Conservation (phyloP, 2,888 invertebrate species). For the Oeneis ivallda region DNA sequence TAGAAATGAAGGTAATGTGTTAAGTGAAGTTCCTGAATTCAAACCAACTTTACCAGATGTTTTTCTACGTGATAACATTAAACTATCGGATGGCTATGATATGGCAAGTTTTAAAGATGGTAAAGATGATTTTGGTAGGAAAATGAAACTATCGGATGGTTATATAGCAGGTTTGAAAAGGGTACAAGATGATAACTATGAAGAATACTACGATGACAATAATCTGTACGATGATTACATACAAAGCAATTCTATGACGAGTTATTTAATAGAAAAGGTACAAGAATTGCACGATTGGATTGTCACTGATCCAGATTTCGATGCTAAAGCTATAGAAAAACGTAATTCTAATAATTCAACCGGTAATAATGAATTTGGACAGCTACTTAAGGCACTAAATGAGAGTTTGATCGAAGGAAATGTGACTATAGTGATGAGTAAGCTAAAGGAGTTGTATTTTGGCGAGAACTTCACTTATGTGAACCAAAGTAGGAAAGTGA, state of each 20-base stretch:
- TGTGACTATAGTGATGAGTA: slow-evolving; percentile 72
- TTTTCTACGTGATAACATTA: slow-evolving; percentile 45
- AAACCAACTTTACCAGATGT: slow-evolving; percentile 65
- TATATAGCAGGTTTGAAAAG: slow-evolving; percentile 53
- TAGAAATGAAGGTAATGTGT: background rate
- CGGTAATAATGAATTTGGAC: slow-evolving; percentile 55
- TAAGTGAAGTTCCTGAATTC: slow-evolving; percentile 55
- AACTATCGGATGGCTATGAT: slow-evolving; percentile 54
- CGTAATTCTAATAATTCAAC: slow-evolving; percentile 35
- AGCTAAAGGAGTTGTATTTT: slow-evolving; percentile 77
- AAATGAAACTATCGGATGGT: slow-evolving; percentile 49
- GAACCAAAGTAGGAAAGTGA: slow-evolving; percentile 57
- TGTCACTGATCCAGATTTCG: slow-evolving; percentile 63
- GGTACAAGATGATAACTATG: slow-evolving; percentile 55
- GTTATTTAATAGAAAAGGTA: slow-evolving; percentile 75
- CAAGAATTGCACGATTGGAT: slow-evolving; percentile 80
- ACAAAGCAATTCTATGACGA: slow-evolving; percentile 72
- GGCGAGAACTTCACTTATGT: slow-evolving; percentile 61
- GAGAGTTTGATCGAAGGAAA: slow-evolving; percentile 77
- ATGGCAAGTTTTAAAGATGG: slow-evolving; percentile 49
- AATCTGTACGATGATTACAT: slow-evolving; percentile 74
- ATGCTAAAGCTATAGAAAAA: slow-evolving; percentile 47
- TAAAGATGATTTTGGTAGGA: slow-evolving; percentile 46
- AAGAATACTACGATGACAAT: slow-evolving; percentile 70
- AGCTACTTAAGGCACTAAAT: slow-evolving; percentile 74